Evolutionary conservation across 2,113 vertebrate genomes (phyloP).

Genomic region (Rhegmatorhina hoffmannsi): DNA sequence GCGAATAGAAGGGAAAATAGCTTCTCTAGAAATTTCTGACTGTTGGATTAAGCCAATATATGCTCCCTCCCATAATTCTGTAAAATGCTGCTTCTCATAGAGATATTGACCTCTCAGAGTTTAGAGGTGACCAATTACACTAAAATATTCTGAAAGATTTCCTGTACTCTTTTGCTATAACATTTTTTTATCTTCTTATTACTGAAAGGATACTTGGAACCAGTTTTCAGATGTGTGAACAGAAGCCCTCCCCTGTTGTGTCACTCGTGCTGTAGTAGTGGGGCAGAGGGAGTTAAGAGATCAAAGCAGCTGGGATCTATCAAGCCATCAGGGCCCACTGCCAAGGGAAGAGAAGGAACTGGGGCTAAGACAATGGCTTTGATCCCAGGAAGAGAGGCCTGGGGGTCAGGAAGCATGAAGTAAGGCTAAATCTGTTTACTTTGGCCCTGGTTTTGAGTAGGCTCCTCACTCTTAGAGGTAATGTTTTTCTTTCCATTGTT

Average conservation of each 20-base stretch:
- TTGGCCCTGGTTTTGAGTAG: background rate
- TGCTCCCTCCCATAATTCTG: background rate
- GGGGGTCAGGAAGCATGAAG: constrained; percentile 42
- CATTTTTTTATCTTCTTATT: background rate
- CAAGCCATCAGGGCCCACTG: constrained; percentile 12
- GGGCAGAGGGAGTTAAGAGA: constrained; percentile 44
- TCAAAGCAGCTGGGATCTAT: constrained; percentile 59
- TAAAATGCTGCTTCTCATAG: background rate
- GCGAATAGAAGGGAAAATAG: background rate
- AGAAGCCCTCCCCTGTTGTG: background rate
- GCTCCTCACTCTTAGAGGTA: background rate
- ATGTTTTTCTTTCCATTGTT: background rate
- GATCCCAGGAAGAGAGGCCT: constrained; percentile 53
- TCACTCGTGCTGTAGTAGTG: background rate
- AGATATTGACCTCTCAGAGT: background rate
- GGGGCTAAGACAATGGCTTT: constrained; percentile 31
- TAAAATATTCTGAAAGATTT: background rate
- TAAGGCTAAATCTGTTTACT: constrained; percentile 13
- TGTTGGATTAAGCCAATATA: background rate
- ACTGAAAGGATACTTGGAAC: background rate
- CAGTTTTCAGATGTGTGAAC: background rate
- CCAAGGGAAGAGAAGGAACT: constrained; percentile 38
- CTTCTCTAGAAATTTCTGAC: constrained; percentile 15
- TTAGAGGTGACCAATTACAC: background rate
- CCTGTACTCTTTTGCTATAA: background rate